phyloP scores from a whole-genome alignment of 2,113 vertebrate genomes.

The Heptranchias perlo region DNA sequence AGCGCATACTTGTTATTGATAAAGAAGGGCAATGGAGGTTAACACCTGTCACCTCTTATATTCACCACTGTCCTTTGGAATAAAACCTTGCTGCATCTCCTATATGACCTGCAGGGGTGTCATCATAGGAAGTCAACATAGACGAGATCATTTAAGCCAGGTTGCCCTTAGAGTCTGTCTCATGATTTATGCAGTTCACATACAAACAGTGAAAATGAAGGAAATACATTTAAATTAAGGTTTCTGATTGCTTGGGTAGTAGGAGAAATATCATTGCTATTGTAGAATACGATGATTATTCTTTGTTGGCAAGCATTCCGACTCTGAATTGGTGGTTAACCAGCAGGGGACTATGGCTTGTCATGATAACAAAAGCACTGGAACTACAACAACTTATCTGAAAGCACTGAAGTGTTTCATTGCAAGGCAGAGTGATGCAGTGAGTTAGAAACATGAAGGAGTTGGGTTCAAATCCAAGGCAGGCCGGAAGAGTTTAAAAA shows the following conservation, averaged over 20 bases:
- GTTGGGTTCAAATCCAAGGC: too few species aligned
- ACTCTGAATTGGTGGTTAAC: not conserved
- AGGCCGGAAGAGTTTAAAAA: not conserved
- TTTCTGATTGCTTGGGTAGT: not conserved
- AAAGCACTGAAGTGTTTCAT: not conserved
- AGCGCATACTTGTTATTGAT: not conserved
- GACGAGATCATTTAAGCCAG: not conserved
- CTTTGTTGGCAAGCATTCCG: not conserved
- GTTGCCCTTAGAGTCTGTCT: not conserved
- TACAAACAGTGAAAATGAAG: not conserved
- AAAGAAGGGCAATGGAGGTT: not conserved
- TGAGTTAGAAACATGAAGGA: not conserved
- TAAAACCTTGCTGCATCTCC: not conserved
- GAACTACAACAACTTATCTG: not conserved
- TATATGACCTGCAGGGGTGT: not conserved
- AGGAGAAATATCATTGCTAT: not conserved
- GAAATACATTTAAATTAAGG: conserved; percentile 1
- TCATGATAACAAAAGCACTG: not conserved
- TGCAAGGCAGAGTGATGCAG: not conserved
- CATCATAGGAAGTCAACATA: not conserved
- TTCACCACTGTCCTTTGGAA: not conserved
- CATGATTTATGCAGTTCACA: not conserved
- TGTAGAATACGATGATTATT: not conserved
- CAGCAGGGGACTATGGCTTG: not conserved
- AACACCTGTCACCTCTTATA: not conserved